Evolutionary conservation across 2,888 invertebrate genomes (phyloP).

Genomic region (Spisula solida): DNA sequence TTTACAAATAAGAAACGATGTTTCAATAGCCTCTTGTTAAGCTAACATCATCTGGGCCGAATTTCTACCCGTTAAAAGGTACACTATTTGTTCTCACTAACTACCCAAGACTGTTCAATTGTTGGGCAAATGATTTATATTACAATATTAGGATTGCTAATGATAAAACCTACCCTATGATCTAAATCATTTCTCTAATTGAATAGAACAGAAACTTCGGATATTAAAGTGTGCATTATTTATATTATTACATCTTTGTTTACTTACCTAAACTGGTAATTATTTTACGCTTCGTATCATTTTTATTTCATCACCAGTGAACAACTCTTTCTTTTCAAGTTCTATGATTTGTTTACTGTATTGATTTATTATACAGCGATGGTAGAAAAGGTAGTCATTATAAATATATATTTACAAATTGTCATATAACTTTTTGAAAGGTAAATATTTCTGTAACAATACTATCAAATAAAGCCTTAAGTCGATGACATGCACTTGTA

Average conservation of each 20-base stretch:
- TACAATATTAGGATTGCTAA: slow-evolving; percentile 13
- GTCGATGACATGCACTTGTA: no score
- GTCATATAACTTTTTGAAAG: no score
- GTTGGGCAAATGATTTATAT: neutral
- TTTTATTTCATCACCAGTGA: neutral
- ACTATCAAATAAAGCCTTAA: no score
- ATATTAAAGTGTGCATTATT: neutral
- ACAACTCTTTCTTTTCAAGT: no score
- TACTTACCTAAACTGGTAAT: neutral
- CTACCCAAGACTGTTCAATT: neutral
- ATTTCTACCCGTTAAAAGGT: neutral
- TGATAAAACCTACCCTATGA: neutral
- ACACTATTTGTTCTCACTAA: neutral
- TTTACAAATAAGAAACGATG: neutral
- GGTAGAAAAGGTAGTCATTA: no score
- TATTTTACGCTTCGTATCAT: neutral
- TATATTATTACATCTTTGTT: neutral
- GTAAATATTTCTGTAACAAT: no score
- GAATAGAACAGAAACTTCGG: neutral
- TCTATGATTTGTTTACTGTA: no score
- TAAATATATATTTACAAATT: no score
- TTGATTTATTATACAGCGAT: no score
- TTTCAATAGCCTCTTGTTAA: neutral
- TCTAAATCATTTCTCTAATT: neutral
- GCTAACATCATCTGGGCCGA: neutral